Evolutionary conservation across 2,888 invertebrate species (phyloP).

Genomic region (Eugnorisma glareosa): DNA sequence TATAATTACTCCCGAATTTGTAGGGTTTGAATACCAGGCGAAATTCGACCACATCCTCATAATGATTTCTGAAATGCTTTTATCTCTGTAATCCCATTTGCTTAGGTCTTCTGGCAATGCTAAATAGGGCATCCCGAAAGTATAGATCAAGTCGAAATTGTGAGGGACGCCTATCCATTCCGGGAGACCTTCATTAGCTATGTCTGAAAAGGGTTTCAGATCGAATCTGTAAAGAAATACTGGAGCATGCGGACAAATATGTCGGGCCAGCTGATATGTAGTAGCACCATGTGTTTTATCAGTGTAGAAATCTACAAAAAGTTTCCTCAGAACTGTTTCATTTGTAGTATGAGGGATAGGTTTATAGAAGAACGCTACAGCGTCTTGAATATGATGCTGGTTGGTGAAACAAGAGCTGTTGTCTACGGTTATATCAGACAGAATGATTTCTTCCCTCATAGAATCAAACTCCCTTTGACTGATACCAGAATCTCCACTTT

Average conservation of each 20-base stretch:
- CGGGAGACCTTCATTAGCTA: constrained; percentile 92
- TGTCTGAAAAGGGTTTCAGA: constrained; percentile 92
- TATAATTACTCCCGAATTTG: constrained; percentile 93
- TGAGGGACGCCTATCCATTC: constrained; percentile 95
- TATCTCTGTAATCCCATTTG: constrained; percentile 95
- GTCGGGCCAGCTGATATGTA: constrained; percentile 92
- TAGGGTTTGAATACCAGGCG: constrained; percentile 93
- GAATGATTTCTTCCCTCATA: constrained; percentile 92
- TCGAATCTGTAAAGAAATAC: constrained; percentile 95
- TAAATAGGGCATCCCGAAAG: constrained; percentile 95
- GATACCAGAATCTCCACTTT: constrained; percentile 91
- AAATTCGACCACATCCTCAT: constrained; percentile 96
- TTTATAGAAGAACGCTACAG: constrained; percentile 94
- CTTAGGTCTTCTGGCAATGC: constrained; percentile 90
- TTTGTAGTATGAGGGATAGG: constrained; percentile 92
- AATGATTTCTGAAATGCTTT: constrained; percentile 94
- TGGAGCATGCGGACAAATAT: constrained; percentile 91
- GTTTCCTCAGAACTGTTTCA: constrained; percentile 91
- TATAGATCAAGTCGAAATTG: constrained; percentile 95
- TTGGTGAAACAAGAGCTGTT: constrained; percentile 91
- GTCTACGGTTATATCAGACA: constrained; percentile 90
- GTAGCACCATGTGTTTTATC: constrained; percentile 94
- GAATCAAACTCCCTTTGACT: constrained; percentile 91
- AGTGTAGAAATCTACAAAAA: constrained; percentile 93
- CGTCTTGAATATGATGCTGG: constrained; percentile 92